Percentiles rank a stretch among this genome's conserved stretches.
These are phyloP conservation scores for Cephalotes varians DNA, from an alignment of 2,888 invertebrate species.

Conservation along the genomic window DNA sequence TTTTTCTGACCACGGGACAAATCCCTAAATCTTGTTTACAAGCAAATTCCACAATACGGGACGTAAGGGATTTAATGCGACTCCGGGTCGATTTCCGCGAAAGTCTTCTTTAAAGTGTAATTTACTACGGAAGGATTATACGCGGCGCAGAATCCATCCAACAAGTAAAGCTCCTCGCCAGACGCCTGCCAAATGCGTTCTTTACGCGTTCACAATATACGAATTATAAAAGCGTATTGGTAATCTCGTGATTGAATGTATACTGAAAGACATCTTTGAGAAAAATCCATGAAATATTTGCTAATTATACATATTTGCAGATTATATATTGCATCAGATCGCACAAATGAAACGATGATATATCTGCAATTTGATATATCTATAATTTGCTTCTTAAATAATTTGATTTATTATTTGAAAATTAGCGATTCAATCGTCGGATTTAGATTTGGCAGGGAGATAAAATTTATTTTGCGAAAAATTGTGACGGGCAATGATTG, in stretches of 20 bases:
- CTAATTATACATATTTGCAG: no score
- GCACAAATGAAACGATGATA: neutral
- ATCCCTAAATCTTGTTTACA: slow-evolving; percentile 85
- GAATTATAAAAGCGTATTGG: slow-evolving; percentile 66
- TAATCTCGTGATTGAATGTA: neutral
- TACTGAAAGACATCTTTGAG: neutral
- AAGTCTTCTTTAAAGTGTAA: slow-evolving; percentile 80
- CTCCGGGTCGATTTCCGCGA: slow-evolving; percentile 74
- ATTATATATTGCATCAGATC: neutral
- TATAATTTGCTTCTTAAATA: neutral
- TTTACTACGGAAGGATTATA: slow-evolving; percentile 83
- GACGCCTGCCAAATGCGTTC: slow-evolving; percentile 69
- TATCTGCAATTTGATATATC: neutral
- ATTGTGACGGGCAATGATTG: slow-evolving; percentile 61
- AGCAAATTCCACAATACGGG: slow-evolving; percentile 80
- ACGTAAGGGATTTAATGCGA: slow-evolving; percentile 78
- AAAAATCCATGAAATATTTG: slow-evolving; percentile 14
- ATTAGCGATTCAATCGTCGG: neutral
- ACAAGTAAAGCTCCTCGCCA: slow-evolving; percentile 62
- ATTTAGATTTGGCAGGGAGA: neutral
- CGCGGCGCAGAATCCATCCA: slow-evolving; percentile 62
- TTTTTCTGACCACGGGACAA: slow-evolving; percentile 78
- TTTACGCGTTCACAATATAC: slow-evolving; percentile 70
- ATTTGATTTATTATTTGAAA: slow-evolving; percentile 25
- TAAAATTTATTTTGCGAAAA: slow-evolving; percentile 70